These are phyloP conservation scores for Ferrisia virgata DNA, from an alignment of 2,888 invertebrate genomes.

Conservation along the genomic window DNA sequence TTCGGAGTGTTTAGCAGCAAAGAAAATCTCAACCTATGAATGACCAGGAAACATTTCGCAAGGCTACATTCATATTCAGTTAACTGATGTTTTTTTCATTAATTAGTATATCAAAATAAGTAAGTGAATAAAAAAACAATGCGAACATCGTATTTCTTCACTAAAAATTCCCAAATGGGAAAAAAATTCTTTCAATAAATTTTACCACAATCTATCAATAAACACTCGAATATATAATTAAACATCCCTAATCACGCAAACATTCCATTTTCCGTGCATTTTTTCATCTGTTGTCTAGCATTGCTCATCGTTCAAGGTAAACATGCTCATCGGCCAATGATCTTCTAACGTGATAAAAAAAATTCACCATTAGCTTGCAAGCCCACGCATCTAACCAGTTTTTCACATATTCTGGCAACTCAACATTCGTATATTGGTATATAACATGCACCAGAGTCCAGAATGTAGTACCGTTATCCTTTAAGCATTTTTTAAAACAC, in stretches of 20 bases:
- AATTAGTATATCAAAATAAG: too few relatives aligned
- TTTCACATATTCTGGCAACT: neutral
- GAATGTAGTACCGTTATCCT: neutral
- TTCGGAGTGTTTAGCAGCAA: too few relatives aligned
- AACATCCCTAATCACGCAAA: neutral
- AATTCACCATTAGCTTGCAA: neutral
- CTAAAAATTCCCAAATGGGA: too few relatives aligned
- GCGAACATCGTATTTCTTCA: too few relatives aligned
- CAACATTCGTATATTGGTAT: neutral
- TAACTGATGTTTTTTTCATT: too few relatives aligned
- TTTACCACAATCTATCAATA: neutral
- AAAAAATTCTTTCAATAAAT: too few relatives aligned
- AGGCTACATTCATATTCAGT: too few relatives aligned
- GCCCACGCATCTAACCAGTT: conserved; percentile 9
- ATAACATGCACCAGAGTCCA: neutral
- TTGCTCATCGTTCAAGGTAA: neutral
- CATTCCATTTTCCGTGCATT: neutral
- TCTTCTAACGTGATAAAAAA: neutral
- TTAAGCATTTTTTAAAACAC: neutral
- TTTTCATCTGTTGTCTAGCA: neutral
- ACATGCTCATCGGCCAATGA: neutral
- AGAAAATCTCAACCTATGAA: too few relatives aligned
- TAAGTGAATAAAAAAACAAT: too few relatives aligned
- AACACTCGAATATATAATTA: too few relatives aligned
- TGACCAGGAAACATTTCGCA: too few relatives aligned